A percentile compares a stretch with the other conserved stretches of the same genome.
Evolutionary conservation across 2,113 vertebrate species (phyloP).

Genomic region (Siphamia tubifer): DNA sequence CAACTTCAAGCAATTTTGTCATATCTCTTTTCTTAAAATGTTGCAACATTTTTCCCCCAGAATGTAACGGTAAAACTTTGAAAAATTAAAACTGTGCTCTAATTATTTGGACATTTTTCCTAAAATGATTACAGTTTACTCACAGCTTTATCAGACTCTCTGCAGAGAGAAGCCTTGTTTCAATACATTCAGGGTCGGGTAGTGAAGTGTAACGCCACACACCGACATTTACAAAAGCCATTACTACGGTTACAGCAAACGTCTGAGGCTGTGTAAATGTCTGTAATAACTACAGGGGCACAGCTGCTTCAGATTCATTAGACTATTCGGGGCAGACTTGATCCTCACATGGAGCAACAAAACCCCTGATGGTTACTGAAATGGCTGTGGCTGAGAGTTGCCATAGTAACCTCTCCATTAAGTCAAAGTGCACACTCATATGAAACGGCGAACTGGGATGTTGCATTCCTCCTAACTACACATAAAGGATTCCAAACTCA

Average conservation of each 20-base stretch:
- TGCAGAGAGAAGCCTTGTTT: neutral
- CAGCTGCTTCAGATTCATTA: constrained; percentile 33
- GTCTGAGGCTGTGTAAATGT: neutral
- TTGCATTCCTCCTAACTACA: neutral
- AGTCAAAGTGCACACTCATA: neutral
- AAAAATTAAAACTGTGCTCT: too few species aligned
- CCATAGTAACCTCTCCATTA: constrained; percentile 12
- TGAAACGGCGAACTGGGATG: neutral
- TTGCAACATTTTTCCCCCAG: too few species aligned
- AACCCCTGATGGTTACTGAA: neutral
- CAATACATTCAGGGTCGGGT: neutral
- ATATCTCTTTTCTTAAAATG: too few species aligned
- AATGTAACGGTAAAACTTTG: too few species aligned
- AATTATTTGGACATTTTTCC: too few species aligned
- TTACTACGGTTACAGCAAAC: neutral
- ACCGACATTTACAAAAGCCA: neutral
- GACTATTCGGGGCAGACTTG: neutral
- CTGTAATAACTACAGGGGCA: neutral
- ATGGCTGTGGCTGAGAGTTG: neutral
- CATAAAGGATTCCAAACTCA: neutral
- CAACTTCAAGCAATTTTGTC: too few species aligned
- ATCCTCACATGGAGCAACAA: neutral
- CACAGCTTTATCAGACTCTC: too few species aligned
- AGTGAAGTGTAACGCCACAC: too few species aligned
- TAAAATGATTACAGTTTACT: too few species aligned